Conservation (phyloP, 2,113 vertebrate genomes). For the Psephotus haematonotus region DNA sequence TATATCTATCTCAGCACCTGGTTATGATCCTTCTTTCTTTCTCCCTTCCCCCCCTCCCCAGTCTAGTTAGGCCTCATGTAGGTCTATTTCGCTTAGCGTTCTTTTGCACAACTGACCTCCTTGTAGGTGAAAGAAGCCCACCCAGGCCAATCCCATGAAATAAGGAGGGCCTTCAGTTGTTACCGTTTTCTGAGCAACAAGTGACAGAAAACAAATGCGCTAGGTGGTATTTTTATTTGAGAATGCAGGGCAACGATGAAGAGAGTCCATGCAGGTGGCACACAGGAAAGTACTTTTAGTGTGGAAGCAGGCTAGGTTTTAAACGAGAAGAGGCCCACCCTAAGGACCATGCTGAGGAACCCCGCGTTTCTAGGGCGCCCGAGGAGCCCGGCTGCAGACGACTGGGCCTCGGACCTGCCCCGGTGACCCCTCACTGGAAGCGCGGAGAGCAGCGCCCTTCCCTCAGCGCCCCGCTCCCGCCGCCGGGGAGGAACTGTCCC, state of each 20-base stretch:
- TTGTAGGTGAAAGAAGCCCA: not conserved
- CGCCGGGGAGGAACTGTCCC: not conserved
- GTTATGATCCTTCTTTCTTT: not conserved
- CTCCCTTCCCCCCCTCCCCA: too few relatives aligned
- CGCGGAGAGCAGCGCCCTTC: too few relatives aligned
- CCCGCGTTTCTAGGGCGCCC: not conserved
- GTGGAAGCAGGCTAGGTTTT: not conserved
- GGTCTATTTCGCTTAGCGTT: not conserved
- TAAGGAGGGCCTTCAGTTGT: not conserved
- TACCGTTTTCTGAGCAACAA: not conserved
- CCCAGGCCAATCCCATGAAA: not conserved
- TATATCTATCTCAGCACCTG: too few relatives aligned
- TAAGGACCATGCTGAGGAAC: accelerated
- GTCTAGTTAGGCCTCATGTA: not conserved
- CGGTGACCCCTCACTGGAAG: not conserved
- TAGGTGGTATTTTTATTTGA: not conserved
- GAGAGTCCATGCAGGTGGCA: not conserved
- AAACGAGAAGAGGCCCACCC: not conserved
- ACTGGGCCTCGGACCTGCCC: not conserved
- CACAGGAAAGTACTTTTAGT: not conserved
- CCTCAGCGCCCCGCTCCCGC: not conserved
- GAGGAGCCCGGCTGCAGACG: too few relatives aligned
- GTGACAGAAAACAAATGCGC: not conserved
- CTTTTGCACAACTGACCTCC: not conserved
- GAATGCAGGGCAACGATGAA: not conserved